Evolutionary conservation across 2,797 vertebrate genomes (phyloP), one percentile per base, ranked within the genome.

Genomic region (Schizothorax lantsangensis): DNA sequence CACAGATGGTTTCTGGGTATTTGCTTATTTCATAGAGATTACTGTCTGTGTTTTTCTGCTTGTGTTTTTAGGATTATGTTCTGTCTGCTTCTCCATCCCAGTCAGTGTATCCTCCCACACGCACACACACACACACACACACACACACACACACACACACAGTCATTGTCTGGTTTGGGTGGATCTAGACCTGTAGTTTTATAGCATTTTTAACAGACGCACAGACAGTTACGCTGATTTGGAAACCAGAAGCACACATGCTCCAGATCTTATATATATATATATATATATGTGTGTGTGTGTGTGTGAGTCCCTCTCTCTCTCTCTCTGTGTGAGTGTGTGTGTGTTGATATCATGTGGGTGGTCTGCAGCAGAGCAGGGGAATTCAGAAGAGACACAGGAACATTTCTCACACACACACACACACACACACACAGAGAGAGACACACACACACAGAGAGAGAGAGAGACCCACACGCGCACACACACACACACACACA

Each of bases 281-380:
- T 64, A 6, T 23, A 9, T 52, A 52, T 47, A 47, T 47, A 4
- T 47, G 0, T 21, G 0, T 49, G 14, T 49, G 9, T 77, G 9
- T 33, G 26, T 21, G 10, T 54, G 15, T 12, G 45, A n/a, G n/a
- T n/a, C n/a, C n/a, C n/a, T n/a, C n/a, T n/a, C n/a, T n/a, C n/a
- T n/a, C n/a, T n/a, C n/a, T n/a, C n/a, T n/a, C n/a, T 57, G 49
- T 40, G 75, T 57, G 19, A 57, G 40, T 80, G 62, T 66, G 40
- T 33, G 62, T 68, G 62, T 69, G 26, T 75, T 47, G 43, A 74
- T 30, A 49, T 74, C 15, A 30, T 45, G 72, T 74, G 72, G 72
- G 73, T 75, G 73, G 73, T 75, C 73, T 75, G 73, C 47, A 21
- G 30, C 26, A 75, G 26, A 75, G 43, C 45, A 49, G 72, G 26